Evolutionary conservation across 2,888 invertebrate genomes (phyloP).

Genomic region (Psylliodes chrysocephalus): DNA sequence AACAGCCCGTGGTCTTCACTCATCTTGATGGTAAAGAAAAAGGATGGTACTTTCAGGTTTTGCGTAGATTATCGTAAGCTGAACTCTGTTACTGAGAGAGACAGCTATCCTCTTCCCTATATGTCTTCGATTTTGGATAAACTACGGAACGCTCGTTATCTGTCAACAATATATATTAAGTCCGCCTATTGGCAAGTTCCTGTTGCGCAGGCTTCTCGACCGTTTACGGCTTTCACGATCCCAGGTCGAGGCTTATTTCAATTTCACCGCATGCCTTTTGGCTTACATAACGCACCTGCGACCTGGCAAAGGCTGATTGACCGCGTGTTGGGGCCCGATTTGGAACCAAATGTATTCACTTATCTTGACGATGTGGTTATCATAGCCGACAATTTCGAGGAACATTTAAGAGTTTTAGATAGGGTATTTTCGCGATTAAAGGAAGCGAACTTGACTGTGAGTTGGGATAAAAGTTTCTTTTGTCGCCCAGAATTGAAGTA

Average conservation of each 20-base stretch:
- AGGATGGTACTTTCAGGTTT: too few species aligned
- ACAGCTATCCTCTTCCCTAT: too few species aligned
- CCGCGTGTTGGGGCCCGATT: background rate
- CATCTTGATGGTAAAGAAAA: too few species aligned
- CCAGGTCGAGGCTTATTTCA: constrained; percentile 47
- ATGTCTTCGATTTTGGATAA: constrained; percentile 18
- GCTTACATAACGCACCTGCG: constrained; percentile 47
- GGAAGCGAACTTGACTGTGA: constrained; percentile 30
- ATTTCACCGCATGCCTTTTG: constrained; percentile 44
- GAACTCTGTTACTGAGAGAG: too few species aligned
- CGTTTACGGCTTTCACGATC: constrained; percentile 35
- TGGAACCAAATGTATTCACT: constrained; percentile 38
- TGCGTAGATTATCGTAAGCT: too few species aligned
- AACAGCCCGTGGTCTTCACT: too few species aligned
- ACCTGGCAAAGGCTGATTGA: too few species aligned
- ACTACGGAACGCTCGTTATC: background rate
- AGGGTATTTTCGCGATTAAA: constrained; percentile 11
- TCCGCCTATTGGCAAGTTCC: background rate
- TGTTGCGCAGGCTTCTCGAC: too few species aligned
- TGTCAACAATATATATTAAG: constrained; percentile 32
- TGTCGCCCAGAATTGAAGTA: constrained; percentile 29
- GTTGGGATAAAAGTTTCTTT: constrained; percentile 34
- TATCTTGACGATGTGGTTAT: constrained; percentile 17
- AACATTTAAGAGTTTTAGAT: constrained; percentile 8
- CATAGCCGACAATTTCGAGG: constrained; percentile 16